phyloP scores from a whole-genome alignment of 2,888 invertebrate genomes.

The Venustoraphidia nigricollis region DNA sequence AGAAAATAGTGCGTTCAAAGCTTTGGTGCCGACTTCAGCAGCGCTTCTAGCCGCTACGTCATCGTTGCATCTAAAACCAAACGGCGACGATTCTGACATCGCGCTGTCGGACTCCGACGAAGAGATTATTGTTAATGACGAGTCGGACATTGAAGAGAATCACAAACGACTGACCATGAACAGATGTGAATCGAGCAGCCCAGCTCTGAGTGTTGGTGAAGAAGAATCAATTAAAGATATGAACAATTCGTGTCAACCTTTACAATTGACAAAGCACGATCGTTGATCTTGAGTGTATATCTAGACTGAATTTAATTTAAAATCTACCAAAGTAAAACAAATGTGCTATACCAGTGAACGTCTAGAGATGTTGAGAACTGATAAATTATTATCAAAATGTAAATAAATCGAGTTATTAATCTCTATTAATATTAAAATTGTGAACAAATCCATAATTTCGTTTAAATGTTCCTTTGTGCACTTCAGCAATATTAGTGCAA shows the following conservation, averaged over 20 bases:
- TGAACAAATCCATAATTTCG: too few species aligned
- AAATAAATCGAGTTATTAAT: too few species aligned
- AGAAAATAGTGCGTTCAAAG: slow-evolving; percentile 78
- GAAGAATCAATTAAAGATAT: neutral
- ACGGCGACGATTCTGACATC: slow-evolving; percentile 30
- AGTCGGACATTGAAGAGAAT: slow-evolving; percentile 45
- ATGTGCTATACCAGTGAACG: too few species aligned
- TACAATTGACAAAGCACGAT: slow-evolving; percentile 59
- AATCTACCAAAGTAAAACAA: slow-evolving; percentile 10
- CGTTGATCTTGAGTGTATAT: slow-evolving; percentile 30
- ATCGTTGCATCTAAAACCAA: slow-evolving; percentile 32
- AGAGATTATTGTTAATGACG: slow-evolving; percentile 76
- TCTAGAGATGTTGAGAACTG: too few species aligned
- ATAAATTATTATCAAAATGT: too few species aligned
- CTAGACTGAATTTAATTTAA: slow-evolving; percentile 9
- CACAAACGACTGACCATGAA: slow-evolving; percentile 27
- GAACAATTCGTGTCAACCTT: slow-evolving; percentile 34
- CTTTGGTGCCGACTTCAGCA: slow-evolving; percentile 46
- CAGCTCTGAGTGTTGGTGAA: slow-evolving; percentile 18
- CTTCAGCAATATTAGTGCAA: too few species aligned
- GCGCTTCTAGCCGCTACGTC: slow-evolving; percentile 35
- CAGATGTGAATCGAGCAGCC: slow-evolving; percentile 33
- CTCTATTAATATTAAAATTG: too few species aligned
- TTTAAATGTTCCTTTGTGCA: too few species aligned
- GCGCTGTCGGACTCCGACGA: slow-evolving; percentile 47